phyloP scores from a whole-genome alignment of 1,140 invertebrate species.

The Chrysomallon squamiferum region DNA sequence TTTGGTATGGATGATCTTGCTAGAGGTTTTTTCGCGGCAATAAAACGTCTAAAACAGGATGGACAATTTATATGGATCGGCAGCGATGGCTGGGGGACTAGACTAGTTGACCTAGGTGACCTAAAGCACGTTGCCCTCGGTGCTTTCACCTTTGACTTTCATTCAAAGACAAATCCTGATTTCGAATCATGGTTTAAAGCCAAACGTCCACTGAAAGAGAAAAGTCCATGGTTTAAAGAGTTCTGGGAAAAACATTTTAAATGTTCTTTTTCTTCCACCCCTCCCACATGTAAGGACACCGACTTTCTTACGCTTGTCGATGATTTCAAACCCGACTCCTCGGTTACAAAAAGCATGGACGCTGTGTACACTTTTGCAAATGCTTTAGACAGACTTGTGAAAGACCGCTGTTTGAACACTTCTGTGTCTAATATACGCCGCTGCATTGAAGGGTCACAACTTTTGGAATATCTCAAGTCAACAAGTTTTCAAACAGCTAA shows the following conservation, averaged over 20 bases:
- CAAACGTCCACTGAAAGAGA: neutral
- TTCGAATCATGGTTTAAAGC: slow-evolving; percentile 37
- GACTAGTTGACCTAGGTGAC: slow-evolving; percentile 72
- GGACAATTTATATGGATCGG: slow-evolving; percentile 73
- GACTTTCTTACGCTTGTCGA: neutral
- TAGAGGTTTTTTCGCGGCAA: slow-evolving; percentile 61
- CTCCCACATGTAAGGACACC: neutral
- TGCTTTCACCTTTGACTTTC: slow-evolving; percentile 75
- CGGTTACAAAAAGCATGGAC: slow-evolving; percentile 85
- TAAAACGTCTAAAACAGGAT: slow-evolving; percentile 50
- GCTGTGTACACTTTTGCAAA: slow-evolving; percentile 83
- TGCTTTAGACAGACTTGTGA: slow-evolving; percentile 68
- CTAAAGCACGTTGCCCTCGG: slow-evolving; percentile 76
- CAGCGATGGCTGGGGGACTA: slow-evolving; percentile 78
- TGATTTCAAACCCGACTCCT: slow-evolving; percentile 75
- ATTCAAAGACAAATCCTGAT: slow-evolving; percentile 13
- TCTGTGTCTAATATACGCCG: neutral
- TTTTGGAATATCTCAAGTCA: slow-evolving; percentile 23
- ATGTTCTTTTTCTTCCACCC: slow-evolving; percentile 9
- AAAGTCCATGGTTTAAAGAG: slow-evolving; percentile 32
- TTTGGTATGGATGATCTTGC: slow-evolving; percentile 75
- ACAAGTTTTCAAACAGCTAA: slow-evolving; percentile 13
- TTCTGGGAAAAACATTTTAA: slow-evolving; percentile 30
- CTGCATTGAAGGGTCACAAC: slow-evolving; percentile 25
- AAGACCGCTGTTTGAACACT: neutral